Conservation (phyloP, 2,888 invertebrate species). For the Eilema caniola region DNA sequence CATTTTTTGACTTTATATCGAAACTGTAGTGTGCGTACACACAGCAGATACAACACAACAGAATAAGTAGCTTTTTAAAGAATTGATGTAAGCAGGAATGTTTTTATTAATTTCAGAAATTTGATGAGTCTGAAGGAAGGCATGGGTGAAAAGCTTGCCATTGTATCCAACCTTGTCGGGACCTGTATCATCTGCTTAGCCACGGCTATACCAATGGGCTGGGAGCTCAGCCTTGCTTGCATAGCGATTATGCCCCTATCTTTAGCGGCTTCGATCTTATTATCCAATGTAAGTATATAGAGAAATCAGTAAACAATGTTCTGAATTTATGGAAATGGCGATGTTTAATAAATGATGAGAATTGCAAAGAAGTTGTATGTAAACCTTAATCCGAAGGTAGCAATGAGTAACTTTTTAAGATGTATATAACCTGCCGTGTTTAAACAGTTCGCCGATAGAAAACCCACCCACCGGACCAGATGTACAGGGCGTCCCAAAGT, state of each 20-base stretch:
- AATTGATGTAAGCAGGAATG: not conserved
- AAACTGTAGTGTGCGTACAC: not conserved
- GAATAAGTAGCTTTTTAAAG: not conserved
- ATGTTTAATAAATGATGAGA: not conserved
- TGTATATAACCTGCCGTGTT: too few species aligned
- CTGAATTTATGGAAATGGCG: not conserved
- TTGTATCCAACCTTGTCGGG: constrained; percentile 90
- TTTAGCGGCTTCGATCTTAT: constrained; percentile 89
- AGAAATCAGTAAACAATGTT: not conserved
- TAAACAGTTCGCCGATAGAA: too few species aligned
- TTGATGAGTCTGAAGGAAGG: constrained; percentile 93
- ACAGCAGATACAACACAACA: too few species aligned
- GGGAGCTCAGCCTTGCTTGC: constrained; percentile 94
- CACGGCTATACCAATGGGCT: constrained; percentile 92
- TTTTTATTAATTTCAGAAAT: constrained; percentile 82
- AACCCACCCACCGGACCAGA: too few species aligned
- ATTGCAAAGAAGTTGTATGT: too few species aligned
- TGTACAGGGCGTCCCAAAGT: too few species aligned
- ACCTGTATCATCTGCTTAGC: constrained; percentile 90
- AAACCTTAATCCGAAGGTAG: too few species aligned
- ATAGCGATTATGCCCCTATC: constrained; percentile 92
- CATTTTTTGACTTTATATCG: not conserved
- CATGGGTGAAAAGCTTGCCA: constrained; percentile 93
- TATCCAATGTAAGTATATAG: constrained; percentile 89
- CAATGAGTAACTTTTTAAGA: too few species aligned